phyloP scores from a whole-genome alignment of 2,888 invertebrate genomes.

The Petrophora chlorosata region DNA sequence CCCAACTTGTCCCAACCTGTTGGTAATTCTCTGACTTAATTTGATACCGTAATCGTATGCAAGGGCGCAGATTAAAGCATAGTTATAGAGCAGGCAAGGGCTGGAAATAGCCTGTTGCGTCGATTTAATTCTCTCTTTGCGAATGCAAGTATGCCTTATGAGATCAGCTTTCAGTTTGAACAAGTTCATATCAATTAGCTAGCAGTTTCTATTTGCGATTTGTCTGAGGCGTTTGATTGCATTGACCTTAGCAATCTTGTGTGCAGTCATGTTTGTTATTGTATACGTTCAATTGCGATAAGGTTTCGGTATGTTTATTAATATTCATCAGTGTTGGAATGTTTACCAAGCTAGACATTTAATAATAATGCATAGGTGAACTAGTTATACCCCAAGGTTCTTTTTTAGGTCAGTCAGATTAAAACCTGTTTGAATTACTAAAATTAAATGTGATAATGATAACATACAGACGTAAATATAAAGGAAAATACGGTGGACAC shows the following conservation, averaged over 20 bases:
- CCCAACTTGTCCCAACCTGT: conserved; percentile 27
- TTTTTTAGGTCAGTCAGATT: not conserved
- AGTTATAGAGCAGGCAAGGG: conserved; percentile 1
- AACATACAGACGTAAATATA: no score
- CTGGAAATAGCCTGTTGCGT: conserved; percentile 20
- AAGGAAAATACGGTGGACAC: no score
- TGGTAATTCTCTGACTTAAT: conserved; percentile 24
- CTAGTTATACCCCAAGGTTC: conserved; percentile 5
- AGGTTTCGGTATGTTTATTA: not conserved
- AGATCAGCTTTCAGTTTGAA: conserved; percentile 29
- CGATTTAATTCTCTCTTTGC: conserved; percentile 10
- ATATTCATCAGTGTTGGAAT: not conserved
- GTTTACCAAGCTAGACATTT: not conserved
- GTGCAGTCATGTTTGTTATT: conserved; percentile 1
- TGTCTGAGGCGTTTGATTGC: conserved; percentile 28
- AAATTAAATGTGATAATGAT: no score
- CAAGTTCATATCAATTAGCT: conserved; percentile 26
- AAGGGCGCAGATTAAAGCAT: conserved; percentile 10
- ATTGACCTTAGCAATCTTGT: conserved; percentile 23
- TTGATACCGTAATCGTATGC: conserved; percentile 25
- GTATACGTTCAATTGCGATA: not conserved
- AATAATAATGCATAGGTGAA: no score
- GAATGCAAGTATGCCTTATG: conserved; percentile 17
- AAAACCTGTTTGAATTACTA: not conserved
- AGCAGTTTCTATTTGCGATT: conserved; percentile 25